A percentile compares a stretch with the other conserved stretches of the same genome.
These are phyloP conservation scores for Rambutsinella grinnellia DNA, from an alignment of 2,888 invertebrate species.

Conservation along the genomic window DNA sequence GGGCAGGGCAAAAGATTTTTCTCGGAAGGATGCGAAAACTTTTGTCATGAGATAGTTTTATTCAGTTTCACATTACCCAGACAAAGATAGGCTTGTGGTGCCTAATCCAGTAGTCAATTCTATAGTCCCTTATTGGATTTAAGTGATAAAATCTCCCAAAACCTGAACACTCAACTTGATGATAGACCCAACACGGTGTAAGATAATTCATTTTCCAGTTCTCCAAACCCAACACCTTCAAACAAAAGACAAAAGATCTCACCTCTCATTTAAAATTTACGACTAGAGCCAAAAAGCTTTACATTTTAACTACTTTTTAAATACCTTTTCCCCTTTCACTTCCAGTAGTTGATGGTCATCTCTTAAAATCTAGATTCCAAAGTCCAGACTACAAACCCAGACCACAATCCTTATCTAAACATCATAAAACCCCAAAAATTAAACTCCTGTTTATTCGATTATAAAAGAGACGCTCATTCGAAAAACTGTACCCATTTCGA, in stretches of 20 bases:
- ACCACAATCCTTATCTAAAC: slow-evolving; percentile 44
- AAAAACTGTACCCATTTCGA: no score
- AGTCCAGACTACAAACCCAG: background rate
- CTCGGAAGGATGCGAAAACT: slow-evolving; percentile 43
- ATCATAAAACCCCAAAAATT: slow-evolving; percentile 56
- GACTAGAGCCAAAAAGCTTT: slow-evolving; percentile 23
- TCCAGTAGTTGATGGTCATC: slow-evolving; percentile 46
- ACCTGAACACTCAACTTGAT: slow-evolving; percentile 14
- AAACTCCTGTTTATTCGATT: slow-evolving; percentile 44
- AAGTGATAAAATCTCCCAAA: slow-evolving; percentile 32
- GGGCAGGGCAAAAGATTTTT: slow-evolving; percentile 5
- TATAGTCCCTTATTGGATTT: no score
- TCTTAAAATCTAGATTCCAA: slow-evolving; percentile 51
- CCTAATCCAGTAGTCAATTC: no score
- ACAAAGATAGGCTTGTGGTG: no score
- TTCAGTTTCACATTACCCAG: no score
- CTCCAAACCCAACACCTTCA: slow-evolving; percentile 29
- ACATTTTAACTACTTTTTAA: slow-evolving; percentile 29
- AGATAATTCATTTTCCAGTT: slow-evolving; percentile 40
- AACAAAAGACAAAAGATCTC: slow-evolving; percentile 8
- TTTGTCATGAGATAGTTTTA: no score
- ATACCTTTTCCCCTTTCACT: slow-evolving; percentile 31
- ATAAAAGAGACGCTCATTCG: no score
- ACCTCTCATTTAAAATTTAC: slow-evolving; percentile 40
- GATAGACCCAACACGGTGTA: slow-evolving; percentile 43